phyloP scores from a whole-genome alignment of 2,888 invertebrate genomes.

The Limnephilus auricula region DNA sequence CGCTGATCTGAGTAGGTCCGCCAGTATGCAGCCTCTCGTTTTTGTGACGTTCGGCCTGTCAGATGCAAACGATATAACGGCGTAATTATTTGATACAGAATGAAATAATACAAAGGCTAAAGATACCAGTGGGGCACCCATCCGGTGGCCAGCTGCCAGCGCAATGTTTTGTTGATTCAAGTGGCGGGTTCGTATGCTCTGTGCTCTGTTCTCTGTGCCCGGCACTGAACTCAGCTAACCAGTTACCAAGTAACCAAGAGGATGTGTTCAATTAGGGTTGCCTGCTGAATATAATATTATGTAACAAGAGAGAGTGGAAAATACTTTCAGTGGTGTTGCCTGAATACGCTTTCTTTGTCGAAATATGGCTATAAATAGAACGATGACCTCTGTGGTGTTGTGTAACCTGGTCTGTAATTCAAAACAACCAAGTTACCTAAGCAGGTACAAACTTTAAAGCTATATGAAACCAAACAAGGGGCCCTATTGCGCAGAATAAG shows the following conservation, averaged over 20 bases:
- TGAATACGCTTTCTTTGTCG: background rate
- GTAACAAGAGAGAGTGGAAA: background rate
- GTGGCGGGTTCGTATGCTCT: constrained; percentile 10
- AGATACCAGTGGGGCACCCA: background rate
- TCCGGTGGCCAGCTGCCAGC: constrained; percentile 57
- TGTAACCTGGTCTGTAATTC: background rate
- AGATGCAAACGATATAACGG: constrained; percentile 11
- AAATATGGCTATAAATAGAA: background rate
- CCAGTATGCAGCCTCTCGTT: background rate
- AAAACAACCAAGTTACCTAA: no score
- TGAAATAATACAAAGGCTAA: constrained; percentile 13
- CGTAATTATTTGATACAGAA: constrained; percentile 14
- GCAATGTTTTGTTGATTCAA: constrained; percentile 55
- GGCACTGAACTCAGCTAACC: background rate
- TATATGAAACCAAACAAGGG: no score
- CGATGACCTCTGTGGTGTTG: background rate
- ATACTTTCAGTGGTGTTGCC: background rate
- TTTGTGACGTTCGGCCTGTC: constrained; percentile 23
- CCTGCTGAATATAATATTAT: background rate
- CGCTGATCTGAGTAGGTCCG: background rate
- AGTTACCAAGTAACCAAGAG: background rate
- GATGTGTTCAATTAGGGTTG: background rate
- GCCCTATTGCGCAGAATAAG: no score
- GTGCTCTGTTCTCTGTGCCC: constrained; percentile 4
- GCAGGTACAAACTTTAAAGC: no score